These are phyloP conservation scores for Sicus ferrugineus DNA, from an alignment of 2,888 invertebrate genomes.

Conservation along the genomic window DNA sequence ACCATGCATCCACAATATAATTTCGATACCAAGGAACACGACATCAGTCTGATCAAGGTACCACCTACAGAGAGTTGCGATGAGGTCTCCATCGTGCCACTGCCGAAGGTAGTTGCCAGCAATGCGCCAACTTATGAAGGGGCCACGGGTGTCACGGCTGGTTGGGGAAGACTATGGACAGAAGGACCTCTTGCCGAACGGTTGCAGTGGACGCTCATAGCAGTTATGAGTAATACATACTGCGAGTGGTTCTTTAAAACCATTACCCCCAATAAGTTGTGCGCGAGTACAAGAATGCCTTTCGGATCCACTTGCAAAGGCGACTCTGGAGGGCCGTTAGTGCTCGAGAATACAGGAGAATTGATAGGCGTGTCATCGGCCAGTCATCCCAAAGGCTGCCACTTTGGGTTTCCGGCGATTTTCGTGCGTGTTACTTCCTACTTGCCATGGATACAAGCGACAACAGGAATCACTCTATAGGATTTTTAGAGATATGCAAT, in stretches of 20 bases:
- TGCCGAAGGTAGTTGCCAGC: too few relatives aligned
- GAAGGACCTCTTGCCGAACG: too few relatives aligned
- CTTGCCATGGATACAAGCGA: background rate
- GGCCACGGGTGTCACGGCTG: too few relatives aligned
- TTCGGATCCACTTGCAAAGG: background rate
- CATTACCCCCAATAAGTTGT: background rate
- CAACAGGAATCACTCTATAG: too few relatives aligned
- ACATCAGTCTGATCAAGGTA: too few relatives aligned
- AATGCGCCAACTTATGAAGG: too few relatives aligned
- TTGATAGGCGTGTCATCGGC: background rate
- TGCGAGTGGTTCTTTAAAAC: background rate
- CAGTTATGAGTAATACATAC: background rate
- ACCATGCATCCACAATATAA: too few relatives aligned
- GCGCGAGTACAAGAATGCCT: background rate
- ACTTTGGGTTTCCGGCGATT: background rate
- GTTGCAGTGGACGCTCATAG: background rate
- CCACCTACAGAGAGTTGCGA: too few relatives aligned
- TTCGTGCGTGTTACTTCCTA: background rate
- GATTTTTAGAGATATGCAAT: too few relatives aligned
- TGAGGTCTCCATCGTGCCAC: too few relatives aligned
- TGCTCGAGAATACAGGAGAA: background rate
- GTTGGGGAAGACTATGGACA: too few relatives aligned
- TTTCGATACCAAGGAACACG: too few relatives aligned
- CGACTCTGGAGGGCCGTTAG: background rate
- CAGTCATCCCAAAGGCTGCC: background rate